Percentiles rank a stretch among this genome's conserved stretches.
Evolutionary conservation across 2,797 vertebrate genomes (phyloP).

Genomic region (Cirrhinus molitorella): DNA sequence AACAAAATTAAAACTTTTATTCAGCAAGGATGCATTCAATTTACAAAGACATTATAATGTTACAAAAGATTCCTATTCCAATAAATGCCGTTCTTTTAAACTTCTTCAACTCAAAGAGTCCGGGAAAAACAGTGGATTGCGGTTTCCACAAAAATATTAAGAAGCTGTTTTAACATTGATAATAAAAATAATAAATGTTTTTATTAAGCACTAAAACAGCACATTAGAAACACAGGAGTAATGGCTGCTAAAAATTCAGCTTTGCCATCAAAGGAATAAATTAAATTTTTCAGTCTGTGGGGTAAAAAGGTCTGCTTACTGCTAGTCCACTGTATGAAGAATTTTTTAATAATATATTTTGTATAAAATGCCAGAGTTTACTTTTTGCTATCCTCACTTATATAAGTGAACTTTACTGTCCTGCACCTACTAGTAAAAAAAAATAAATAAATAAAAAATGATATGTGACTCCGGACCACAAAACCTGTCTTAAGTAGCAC

Average conservation of each 20-base stretch:
- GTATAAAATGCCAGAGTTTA: no score
- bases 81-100: background rate
- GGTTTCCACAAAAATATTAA: background rate
- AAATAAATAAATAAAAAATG: no score
- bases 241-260: background rate
- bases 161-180: background rate
- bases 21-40: background rate
- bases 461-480: no score
- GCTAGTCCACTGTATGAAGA: no score
- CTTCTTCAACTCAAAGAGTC: background rate
- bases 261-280: background rate
- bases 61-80: background rate
- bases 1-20: background rate
- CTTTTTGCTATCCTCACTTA: no score
- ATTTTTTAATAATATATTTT: no score
- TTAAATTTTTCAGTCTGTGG: no score
- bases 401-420: no score
- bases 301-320: no score
- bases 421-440: no score
- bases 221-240: background rate
- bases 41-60: background rate
- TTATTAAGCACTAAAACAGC: background rate
- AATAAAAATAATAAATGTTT: no score
- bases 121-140: background rate
- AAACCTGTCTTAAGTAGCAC: no score